Evolutionary conservation across 1,140 invertebrate species (phyloP).

Genomic region (Euura saliciscinereae): DNA sequence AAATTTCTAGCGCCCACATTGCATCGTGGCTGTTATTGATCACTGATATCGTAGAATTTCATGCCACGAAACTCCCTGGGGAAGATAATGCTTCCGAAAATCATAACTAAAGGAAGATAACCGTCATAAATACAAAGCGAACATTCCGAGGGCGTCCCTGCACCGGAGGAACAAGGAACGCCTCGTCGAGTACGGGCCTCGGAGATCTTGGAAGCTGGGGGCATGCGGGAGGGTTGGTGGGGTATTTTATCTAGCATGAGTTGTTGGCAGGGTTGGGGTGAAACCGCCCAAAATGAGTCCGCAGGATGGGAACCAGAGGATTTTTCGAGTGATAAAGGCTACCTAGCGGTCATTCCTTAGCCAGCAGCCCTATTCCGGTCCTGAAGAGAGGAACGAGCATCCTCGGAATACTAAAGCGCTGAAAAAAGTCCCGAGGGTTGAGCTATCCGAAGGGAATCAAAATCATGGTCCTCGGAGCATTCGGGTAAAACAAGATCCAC

Average conservation of each 20-base stretch:
- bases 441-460: not conserved
- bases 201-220: conserved; percentile 11
- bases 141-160: not conserved
- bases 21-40: not conserved
- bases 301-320: conserved; percentile 20
- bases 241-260: conserved; percentile 11
- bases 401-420: not conserved
- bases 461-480: not conserved
- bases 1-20: no score
- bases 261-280: conserved; percentile 13
- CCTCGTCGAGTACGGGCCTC: not conserved
- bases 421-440: not conserved
- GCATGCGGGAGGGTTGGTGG: not conserved
- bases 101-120: conserved; percentile 15
- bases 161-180: not conserved
- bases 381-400: conserved; percentile 7
- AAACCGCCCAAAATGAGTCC: conserved; percentile 23
- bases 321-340: conserved; percentile 37
- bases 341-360: conserved; percentile 20
- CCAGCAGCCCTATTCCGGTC: conserved; percentile 22
- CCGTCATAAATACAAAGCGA: conserved; percentile 14
- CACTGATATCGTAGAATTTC: not conserved
- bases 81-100: conserved; percentile 23
- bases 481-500: not conserved
- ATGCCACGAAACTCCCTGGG: not conserved